Evolutionary conservation across 2,113 vertebrate genomes (phyloP).

Genomic region (Ancistrus triradiatus): DNA sequence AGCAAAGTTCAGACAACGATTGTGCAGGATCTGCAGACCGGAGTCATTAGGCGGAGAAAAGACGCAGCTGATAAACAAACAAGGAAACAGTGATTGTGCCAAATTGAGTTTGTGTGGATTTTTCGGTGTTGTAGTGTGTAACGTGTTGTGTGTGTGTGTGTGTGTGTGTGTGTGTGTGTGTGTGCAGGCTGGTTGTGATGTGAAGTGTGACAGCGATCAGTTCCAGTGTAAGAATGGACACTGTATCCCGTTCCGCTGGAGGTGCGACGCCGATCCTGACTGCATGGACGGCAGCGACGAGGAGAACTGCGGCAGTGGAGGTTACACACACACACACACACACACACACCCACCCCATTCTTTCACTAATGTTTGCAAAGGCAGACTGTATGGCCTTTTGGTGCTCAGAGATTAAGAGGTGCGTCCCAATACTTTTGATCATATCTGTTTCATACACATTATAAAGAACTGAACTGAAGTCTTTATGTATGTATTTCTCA

Average conservation of each 20-base stretch:
- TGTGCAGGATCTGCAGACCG: no score
- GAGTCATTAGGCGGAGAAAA: no score
- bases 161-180: slow-evolving; percentile 41
- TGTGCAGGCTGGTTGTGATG: slow-evolving; percentile 83
- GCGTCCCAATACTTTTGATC: no score
- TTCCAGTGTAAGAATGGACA: slow-evolving; percentile 93
- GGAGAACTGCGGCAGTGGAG: slow-evolving; percentile 82
- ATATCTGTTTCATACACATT: no score
- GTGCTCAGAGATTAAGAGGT: no score
- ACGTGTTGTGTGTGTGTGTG: no score
- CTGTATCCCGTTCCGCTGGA: slow-evolving; percentile 94
- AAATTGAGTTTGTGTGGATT: no score
- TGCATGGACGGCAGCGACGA: slow-evolving; percentile 94
- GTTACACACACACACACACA: slow-evolving; percentile 56
- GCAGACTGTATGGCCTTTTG: no score
- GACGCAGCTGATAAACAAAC: no score
- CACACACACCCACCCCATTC: slow-evolving; percentile 9
- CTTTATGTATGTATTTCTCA: neutral
- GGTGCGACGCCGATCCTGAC: slow-evolving; percentile 85
- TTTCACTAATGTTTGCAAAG: neutral
- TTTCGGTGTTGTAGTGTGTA: slow-evolving; percentile 32
- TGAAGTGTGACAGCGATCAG: slow-evolving; percentile 90
- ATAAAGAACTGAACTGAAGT: neutral
- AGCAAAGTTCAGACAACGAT: no score
- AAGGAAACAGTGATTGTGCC: no score